These are phyloP conservation scores for Pseudobourletiella spinata DNA, from an alignment of 1,140 invertebrate genomes.

Conservation along the genomic window DNA sequence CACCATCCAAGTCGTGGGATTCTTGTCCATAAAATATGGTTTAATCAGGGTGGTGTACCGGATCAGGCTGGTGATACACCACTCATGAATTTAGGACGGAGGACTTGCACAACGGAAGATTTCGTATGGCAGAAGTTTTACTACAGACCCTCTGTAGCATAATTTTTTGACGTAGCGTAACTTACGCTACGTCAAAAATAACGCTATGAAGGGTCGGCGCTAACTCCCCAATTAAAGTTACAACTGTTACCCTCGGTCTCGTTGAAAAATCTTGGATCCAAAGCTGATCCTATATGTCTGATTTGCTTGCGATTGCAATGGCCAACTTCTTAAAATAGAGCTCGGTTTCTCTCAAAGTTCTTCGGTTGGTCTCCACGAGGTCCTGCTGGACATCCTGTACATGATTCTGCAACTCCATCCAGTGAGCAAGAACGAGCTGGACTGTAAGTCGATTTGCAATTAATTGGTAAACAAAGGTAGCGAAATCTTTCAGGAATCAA, in stretches of 20 bases:
- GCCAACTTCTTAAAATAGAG: neutral
- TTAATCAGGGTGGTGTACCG: slow-evolving; percentile 15
- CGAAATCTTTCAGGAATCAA: neutral
- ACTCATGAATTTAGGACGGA: neutral
- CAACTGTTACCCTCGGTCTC: neutral
- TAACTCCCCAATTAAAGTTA: no score
- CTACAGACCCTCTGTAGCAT: neutral
- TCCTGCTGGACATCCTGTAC: neutral
- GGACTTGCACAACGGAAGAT: neutral
- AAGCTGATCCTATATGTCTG: neutral
- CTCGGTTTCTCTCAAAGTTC: neutral
- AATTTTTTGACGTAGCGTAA: no score
- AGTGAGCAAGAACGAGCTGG: neutral
- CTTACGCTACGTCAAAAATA: neutral
- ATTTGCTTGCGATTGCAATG: neutral
- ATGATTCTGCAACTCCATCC: neutral
- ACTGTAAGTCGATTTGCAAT: no score
- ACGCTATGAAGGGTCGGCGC: no score
- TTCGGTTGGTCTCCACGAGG: neutral
- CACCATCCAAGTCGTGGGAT: neutral
- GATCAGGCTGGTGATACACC: neutral
- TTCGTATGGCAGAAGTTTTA: neutral
- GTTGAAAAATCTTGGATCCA: neutral
- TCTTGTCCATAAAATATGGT: slow-evolving; percentile 15
- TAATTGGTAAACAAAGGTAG: no score